Evolutionary conservation across 2,888 invertebrate species (phyloP).

Genomic region (Oligia fasciuncula): DNA sequence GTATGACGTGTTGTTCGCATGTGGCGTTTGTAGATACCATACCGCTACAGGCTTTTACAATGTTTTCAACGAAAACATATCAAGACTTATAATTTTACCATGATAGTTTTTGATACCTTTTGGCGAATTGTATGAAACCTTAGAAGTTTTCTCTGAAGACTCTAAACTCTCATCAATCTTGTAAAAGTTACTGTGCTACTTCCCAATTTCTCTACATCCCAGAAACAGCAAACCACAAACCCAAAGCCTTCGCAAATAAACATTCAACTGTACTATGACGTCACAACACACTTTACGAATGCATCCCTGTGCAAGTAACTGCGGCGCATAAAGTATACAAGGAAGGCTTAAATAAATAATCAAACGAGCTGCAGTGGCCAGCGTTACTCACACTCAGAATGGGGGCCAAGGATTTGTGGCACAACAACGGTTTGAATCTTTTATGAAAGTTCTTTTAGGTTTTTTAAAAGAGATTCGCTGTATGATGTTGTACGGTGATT

Average conservation of each 20-base stretch:
- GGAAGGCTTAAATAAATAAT: constrained; percentile 62
- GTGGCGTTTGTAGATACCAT: no score
- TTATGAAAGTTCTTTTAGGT: constrained; percentile 48
- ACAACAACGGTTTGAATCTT: constrained; percentile 61
- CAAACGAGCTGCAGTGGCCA: constrained; percentile 63
- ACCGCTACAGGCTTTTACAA: no score
- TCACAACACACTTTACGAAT: constrained; percentile 55
- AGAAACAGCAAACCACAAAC: constrained; percentile 1
- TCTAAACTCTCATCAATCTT: neutral
- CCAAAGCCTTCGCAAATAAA: constrained; percentile 44
- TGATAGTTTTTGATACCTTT: neutral
- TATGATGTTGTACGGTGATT: constrained; percentile 38
- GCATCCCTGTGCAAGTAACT: constrained; percentile 57
- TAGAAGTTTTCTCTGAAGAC: neutral
- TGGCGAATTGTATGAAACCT: neutral
- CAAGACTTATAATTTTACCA: neutral
- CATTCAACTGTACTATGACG: constrained; percentile 41
- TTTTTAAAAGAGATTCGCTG: constrained; percentile 38
- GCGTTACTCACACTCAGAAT: constrained; percentile 65
- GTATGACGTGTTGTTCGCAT: no score
- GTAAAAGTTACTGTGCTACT: neutral
- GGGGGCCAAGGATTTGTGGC: constrained; percentile 75
- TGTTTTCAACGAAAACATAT: no score
- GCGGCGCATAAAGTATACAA: constrained; percentile 64
- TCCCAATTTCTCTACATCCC: neutral